These are phyloP conservation scores for Corythaeola cristata DNA, from an alignment of 2,113 vertebrate species.

Conservation along the genomic window DNA sequence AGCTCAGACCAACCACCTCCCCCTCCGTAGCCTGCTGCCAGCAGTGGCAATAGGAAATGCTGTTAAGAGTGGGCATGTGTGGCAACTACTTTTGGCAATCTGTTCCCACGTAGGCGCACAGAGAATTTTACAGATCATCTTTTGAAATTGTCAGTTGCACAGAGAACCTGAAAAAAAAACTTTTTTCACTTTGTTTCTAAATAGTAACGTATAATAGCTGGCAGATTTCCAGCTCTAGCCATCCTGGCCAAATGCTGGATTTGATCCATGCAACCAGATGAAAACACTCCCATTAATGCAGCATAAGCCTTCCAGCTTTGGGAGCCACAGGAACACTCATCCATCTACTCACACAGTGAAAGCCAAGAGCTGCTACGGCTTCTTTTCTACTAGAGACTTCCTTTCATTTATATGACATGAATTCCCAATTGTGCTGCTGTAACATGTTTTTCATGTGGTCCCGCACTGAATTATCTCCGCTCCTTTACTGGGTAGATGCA, in stretches of 20 bases:
- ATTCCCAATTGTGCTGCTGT: constrained; percentile 44
- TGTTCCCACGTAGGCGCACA: not conserved
- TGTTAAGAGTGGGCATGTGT: not conserved
- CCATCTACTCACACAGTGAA: not conserved
- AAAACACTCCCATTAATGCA: constrained; percentile 3
- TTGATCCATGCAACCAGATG: constrained; percentile 17
- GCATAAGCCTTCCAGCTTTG: not conserved
- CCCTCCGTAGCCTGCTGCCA: not conserved
- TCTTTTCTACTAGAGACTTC: constrained; percentile 27
- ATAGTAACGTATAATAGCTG: not conserved
- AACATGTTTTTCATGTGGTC: constrained; percentile 34
- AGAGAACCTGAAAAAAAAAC: not conserved
- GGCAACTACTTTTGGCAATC: not conserved
- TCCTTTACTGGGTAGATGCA: not conserved
- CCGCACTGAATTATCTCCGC: constrained; percentile 24
- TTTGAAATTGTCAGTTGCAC: not conserved
- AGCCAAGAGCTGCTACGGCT: constrained; percentile 19
- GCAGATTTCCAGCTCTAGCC: not conserved
- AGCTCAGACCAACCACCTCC: not conserved
- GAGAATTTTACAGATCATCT: not conserved
- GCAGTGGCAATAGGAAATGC: not conserved
- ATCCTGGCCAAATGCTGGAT: constrained; percentile 29
- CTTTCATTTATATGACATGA: constrained; percentile 55
- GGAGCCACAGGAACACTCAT: not conserved
- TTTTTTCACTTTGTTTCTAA: not conserved